These are phyloP conservation scores for Drosophila asahinai DNA, from an alignment of 1,140 invertebrate species.

Conservation along the genomic window DNA sequence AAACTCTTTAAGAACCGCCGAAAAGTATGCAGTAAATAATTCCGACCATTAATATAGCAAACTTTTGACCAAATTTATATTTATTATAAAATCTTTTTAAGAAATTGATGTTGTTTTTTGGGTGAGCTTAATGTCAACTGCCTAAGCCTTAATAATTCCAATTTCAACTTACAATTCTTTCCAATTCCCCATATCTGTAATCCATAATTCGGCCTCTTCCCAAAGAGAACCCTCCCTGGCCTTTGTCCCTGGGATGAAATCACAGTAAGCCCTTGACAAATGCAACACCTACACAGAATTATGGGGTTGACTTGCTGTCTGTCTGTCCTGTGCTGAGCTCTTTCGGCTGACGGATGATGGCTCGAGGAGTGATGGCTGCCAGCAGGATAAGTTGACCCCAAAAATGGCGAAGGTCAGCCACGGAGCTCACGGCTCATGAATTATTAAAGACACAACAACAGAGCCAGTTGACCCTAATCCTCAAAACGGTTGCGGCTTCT, in stretches of 20 bases:
- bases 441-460: slow-evolving; percentile 64
- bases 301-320: slow-evolving; percentile 10
- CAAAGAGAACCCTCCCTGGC: too few species aligned
- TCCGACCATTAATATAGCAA: too few species aligned
- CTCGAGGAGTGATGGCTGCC: slow-evolving; percentile 23
- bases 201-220: neutral
- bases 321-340: slow-evolving; percentile 16
- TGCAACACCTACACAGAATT: slow-evolving; percentile 29
- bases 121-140: neutral
- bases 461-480: slow-evolving; percentile 72
- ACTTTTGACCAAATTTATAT: too few species aligned
- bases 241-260: slow-evolving; percentile 40
- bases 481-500: slow-evolving; percentile 17
- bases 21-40: too few species aligned
- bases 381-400: slow-evolving; percentile 65
- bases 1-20: too few species aligned
- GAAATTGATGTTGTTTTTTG: too few species aligned
- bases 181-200: neutral
- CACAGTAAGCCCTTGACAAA: slow-evolving; percentile 41
- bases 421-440: slow-evolving; percentile 59
- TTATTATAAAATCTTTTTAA: too few species aligned
- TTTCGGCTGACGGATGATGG: slow-evolving; percentile 37
- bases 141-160: slow-evolving; percentile 1
- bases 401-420: slow-evolving; percentile 74
- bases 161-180: neutral